These are phyloP conservation scores for Oryctolagus cuniculus DNA, from an alignment of 2,113 vertebrate species.

Conservation along the genomic window DNA sequence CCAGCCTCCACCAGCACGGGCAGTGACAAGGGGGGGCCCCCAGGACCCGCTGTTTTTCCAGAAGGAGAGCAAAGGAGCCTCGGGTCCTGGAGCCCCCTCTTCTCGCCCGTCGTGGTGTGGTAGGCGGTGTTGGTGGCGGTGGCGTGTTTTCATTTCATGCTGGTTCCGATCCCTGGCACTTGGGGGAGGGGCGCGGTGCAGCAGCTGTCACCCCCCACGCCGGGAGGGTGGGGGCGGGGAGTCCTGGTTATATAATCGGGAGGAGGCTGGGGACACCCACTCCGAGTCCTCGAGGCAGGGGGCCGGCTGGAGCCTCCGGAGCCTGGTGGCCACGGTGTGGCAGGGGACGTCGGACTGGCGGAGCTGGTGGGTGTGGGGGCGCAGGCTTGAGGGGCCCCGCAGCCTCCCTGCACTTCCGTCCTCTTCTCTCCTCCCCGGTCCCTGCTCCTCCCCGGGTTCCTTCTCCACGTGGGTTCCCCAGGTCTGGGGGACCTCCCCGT, in stretches of 20 bases:
- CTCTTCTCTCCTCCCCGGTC: neutral
- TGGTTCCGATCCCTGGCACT: conserved; percentile 55
- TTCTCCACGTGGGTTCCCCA: neutral
- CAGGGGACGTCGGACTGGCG: neutral
- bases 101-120: conserved; percentile 46
- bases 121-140: conserved; percentile 40
- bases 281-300: neutral
- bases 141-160: conserved; percentile 64
- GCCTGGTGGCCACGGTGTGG: neutral
- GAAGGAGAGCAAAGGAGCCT: conserved; percentile 49
- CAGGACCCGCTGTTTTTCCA: conserved; percentile 14
- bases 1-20: neutral
- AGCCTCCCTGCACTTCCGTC: neutral
- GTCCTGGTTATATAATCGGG: conserved; percentile 74
- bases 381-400: accelerated
- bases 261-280: neutral
- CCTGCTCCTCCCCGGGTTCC: neutral
- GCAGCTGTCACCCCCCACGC: conserved; percentile 64
- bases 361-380: neutral
- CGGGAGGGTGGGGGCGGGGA: conserved; percentile 65
- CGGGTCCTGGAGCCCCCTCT: neutral
- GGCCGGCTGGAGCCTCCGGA: neutral
- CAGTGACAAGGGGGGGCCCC: neutral
- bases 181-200: conserved; percentile 49
- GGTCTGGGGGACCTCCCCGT: neutral